A percentile compares a stretch with the other conserved stretches of the same genome.
phyloP scores from a whole-genome alignment of 1,140 invertebrate genomes.

The Telenomus remus region DNA sequence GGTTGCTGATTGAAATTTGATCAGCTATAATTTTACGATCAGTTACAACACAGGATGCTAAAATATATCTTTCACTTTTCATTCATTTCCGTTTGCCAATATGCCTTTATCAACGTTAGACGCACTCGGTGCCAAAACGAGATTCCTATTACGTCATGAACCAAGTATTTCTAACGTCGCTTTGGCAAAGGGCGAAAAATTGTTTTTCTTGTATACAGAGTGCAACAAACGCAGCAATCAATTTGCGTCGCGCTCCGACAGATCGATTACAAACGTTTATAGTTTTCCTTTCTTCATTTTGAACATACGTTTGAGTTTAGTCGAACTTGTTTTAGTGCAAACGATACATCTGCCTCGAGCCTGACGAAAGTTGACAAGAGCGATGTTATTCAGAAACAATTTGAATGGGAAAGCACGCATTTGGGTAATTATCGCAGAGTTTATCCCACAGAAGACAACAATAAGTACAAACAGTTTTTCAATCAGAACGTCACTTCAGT shows the following conservation, averaged over 20 bases:
- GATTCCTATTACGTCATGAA: conserved; percentile 54
- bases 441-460: conserved; percentile 61
- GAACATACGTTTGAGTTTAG: conserved; percentile 17
- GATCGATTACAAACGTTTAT: conserved; percentile 8
- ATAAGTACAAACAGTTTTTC: conserved; percentile 84
- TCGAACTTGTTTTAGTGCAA: conserved; percentile 35
- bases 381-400: conserved; percentile 77
- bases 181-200: conserved; percentile 52
- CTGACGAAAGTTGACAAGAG: conserved; percentile 60
- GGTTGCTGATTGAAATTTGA: too few species aligned
- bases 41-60: neutral
- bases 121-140: conserved; percentile 33
- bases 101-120: too few species aligned
- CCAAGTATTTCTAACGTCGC: conserved; percentile 45
- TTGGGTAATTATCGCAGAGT: conserved; percentile 78
- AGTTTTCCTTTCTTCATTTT: neutral
- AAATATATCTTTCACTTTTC: neutral
- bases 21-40: too few species aligned
- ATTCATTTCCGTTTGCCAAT: conserved; percentile 1
- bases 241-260: conserved; percentile 32
- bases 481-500: conserved; percentile 83
- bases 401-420: conserved; percentile 85
- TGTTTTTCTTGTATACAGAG: conserved; percentile 24
- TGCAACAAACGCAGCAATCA: conserved; percentile 27
- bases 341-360: conserved; percentile 39